Evolutionary conservation across 2,797 vertebrate genomes (phyloP), one percentile per base, ranked within the genome.

Genomic region (Rhabdomys pumilio): DNA sequence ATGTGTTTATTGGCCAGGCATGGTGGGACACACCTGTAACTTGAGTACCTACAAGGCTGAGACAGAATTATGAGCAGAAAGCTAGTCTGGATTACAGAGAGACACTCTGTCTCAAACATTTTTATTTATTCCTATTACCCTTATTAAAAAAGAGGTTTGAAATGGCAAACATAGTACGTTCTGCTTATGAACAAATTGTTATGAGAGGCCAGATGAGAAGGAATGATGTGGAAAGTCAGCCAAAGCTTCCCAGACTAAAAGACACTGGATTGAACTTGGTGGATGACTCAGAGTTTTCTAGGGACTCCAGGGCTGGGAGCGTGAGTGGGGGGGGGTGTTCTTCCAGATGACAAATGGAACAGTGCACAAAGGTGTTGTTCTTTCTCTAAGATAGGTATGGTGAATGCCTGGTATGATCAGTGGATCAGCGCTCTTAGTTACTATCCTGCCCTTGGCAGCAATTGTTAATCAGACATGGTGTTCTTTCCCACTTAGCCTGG

Each of bases 101-200:
- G 5, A 72, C 29, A 41, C 19, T 13, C n/a, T n/a, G 19, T 82
- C 38, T 91, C 38, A 63, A 73, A 59, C 31, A 5, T 65, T 59
- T 31, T 15, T 61, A 22, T 72, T 93, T 67, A 91, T 76, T 88
- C 87, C 67, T 88, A 95, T 90, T n/a, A 24, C 20, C 4, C 38
- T 93, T 96, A 79, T 53, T 79, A 38, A 65, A 47, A 76, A 89
- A 47, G 7, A 26, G 22, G 50, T 91, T 75, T 94, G 31, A 96
- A 72, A 57, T 94, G 41, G 9, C 50, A 92, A 95, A 76, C 20
- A 57, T 41, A 8, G 29, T 77, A 89, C 72, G 0, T 50, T 94
- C n/a, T 96, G 75, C 22, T 94, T 91, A 75, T 69, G 22, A 96
- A 89, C 34, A 95, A 91, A 89, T 89, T 91, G 13, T 76, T 91